Conservation (phyloP, 2,113 vertebrate genomes). For the Pleuronectes platessa region DNA sequence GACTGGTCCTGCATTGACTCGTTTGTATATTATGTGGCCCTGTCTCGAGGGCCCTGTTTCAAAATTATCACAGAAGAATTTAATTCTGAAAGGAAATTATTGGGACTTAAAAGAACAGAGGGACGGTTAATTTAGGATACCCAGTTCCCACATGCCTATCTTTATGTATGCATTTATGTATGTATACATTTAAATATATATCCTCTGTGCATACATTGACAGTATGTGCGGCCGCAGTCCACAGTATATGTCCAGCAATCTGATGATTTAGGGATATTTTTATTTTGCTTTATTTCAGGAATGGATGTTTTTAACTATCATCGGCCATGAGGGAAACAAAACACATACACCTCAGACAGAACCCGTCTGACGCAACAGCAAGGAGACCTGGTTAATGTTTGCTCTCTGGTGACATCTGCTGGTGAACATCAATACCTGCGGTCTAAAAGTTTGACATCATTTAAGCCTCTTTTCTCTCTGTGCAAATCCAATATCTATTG, state of each 20-base stretch:
- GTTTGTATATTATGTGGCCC: background rate
- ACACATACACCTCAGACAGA: background rate
- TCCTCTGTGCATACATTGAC: no score
- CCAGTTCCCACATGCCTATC: background rate
- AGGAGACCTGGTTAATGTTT: background rate
- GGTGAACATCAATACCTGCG: no score
- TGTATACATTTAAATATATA: no score
- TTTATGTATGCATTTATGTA: background rate
- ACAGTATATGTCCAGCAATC: no score
- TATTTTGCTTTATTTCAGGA: background rate
- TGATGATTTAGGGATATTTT: background rate
- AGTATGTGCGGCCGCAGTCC: no score
- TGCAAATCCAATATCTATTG: no score
- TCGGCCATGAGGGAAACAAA: background rate
- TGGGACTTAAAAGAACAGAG: slow-evolving; percentile 6
- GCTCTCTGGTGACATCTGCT: background rate
- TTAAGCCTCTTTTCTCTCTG: no score
- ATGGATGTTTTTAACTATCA: background rate
- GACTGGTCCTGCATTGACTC: no score
- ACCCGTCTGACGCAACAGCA: no score
- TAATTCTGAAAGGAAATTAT: slow-evolving; percentile 8
- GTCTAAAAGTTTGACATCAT: no score
- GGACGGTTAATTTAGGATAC: background rate
- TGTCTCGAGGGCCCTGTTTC: background rate
- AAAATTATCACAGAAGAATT: background rate